Percentiles rank a stretch among this genome's conserved stretches.
Conservation (phyloP, 2,797 vertebrate genomes). For the Lacerta bilineata region DNA sequence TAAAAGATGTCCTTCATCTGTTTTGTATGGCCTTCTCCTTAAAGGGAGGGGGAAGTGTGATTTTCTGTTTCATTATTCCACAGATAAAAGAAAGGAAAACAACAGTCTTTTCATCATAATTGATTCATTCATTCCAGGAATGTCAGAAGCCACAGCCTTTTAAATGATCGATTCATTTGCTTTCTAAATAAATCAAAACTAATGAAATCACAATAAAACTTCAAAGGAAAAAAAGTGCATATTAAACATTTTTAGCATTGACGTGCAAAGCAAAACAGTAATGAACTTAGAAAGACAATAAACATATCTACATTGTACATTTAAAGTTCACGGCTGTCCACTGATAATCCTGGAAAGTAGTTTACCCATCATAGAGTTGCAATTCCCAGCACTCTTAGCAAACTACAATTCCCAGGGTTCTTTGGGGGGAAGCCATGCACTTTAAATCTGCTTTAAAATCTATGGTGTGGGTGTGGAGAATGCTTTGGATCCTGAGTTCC, state of each 20-base stretch:
- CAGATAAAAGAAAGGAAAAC: constrained; percentile 28
- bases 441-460: no score
- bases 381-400: no score
- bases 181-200: constrained; percentile 46
- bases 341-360: no score
- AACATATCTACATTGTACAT: not conserved
- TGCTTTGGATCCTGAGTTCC: no score
- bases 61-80: constrained; percentile 30
- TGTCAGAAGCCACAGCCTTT: constrained; percentile 17
- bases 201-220: constrained; percentile 27
- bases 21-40: not conserved
- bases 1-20: constrained; percentile 1
- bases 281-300: constrained; percentile 2
- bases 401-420: no score
- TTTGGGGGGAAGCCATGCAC: no score
- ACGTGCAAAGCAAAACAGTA: constrained; percentile 10
- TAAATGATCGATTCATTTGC: constrained; percentile 45
- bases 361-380: no score
- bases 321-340: no score
- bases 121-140: constrained; percentile 40
- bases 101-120: constrained; percentile 45
- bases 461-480: no score
- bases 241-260: constrained; percentile 21
- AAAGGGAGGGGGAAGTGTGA: constrained; percentile 12
- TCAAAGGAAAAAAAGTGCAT: not conserved